Evolutionary conservation across 2,888 invertebrate genomes (phyloP).

Genomic region (Megastigmus dorsalis): DNA sequence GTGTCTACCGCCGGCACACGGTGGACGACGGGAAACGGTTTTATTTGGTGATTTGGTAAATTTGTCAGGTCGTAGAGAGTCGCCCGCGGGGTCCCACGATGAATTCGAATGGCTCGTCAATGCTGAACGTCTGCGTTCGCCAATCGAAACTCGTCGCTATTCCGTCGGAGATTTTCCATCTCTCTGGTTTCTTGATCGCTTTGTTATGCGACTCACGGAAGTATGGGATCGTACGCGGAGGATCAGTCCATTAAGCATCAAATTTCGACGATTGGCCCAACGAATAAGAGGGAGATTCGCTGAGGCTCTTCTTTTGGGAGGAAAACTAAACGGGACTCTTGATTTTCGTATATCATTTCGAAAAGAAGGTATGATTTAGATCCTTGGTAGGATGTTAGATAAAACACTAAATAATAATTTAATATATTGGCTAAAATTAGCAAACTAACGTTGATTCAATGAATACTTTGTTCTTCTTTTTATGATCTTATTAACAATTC

Average conservation of each 20-base stretch:
- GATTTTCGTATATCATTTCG: no score
- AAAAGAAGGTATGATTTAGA: no score
- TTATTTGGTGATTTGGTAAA: constrained; percentile 25
- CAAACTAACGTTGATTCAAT: no score
- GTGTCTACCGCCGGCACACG: neutral
- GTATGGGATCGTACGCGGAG: neutral
- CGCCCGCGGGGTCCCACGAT: neutral
- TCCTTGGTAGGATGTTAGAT: no score
- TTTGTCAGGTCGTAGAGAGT: constrained; percentile 23
- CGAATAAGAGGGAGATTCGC: no score
- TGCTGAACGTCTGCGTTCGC: neutral
- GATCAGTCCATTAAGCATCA: constrained; percentile 26
- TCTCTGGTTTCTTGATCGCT: constrained; percentile 15
- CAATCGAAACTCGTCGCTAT: constrained; percentile 11
- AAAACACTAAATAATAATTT: no score
- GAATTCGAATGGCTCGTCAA: constrained; percentile 40
- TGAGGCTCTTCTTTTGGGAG: no score
- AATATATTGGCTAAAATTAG: no score
- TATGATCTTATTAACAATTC: no score
- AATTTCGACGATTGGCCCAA: no score
- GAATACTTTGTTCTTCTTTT: no score
- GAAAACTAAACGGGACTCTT: no score
- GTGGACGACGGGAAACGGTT: neutral
- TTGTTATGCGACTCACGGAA: constrained; percentile 34
- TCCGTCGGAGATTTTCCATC: constrained; percentile 4